Base-by-base conservation (phyloP, 2,888 invertebrate genomes). In the Leucophenga maculata region DNA sequence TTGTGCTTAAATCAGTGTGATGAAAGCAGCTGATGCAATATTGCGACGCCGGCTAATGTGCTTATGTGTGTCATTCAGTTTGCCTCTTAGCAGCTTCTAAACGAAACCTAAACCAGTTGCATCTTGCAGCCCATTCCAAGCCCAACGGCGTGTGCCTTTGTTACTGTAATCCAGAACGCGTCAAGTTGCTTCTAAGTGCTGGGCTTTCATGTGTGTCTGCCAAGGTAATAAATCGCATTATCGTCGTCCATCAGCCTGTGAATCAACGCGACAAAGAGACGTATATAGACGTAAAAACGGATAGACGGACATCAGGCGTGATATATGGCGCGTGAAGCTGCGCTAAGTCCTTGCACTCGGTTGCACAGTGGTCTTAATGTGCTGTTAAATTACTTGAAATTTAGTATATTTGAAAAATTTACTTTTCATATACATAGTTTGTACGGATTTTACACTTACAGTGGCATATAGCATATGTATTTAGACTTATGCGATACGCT, bases 211-310 rank as follows among this genome's bases (percentile, higher is more conserved):
- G 39, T 48, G 62, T 64, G 16, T 16, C 14, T 22, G 22, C 14
- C 22, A 14, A 55, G 62, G 62, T 64, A 64, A 64, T 64, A 64
- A 64, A 64, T 64, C 62, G 62, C 62, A 64, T 64, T 64, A 64
- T 64, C 22, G 26, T 26, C 46, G 48, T 64, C 46, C 62, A 64
- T 64, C 31, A 57, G 26, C 11, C 26, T 11, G 31, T 6, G 3
- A 39, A 9, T 39, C 39, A 39, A 39, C 3, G 39, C 39, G 8
- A 39, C 4, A 39, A 39, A 11, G 8, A 39, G 39, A 39, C 11
- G 39, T 9, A 11, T 8, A 39, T 11, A 39, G 11, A 39, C 39
- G 39, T 8, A n/a, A n/a, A n/a, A n/a, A 39, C 8, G 39, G 3
- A 39, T 11, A 9, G 39, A 39, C 8, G 55, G 55, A 20, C 22